Base-by-base conservation (phyloP, 2,888 invertebrate genomes). In the Troglohyphantes excavatus region DNA sequence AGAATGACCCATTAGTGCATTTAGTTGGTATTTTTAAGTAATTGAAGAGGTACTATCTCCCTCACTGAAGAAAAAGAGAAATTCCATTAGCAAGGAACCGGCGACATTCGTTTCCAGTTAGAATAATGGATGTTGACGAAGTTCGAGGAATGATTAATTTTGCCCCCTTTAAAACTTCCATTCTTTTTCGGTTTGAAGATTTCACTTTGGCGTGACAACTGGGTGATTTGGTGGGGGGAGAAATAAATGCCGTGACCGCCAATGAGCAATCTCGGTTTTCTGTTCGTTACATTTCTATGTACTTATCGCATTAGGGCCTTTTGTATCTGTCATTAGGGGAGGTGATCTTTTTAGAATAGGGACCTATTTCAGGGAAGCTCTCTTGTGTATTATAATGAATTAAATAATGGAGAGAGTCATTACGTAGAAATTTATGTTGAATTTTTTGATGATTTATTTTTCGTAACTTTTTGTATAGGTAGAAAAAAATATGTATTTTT, bases 111-210 rank as follows among this genome's bases (percentile, higher is more conserved):
- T 81, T 79, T 46, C 26, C 43, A 26, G 78, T 43, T 53, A 29
- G 27, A 81, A 81, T 81, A 81, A 81, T 81, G 81, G 81, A 81
- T 68, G 67, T 68, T 67, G 81, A 81, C 68, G 79, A 79, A 73
- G 46, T 61, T 59, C n/a, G 29, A 27, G 29, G n/a, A 67, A 81
- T 76, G 75, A 76, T 76, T 76, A 59, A 61, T 76, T 65, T 65
- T 78, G 61, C 65, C 21, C 27, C 61, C 7, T n/a, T 21, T 53
- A 43, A 2, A 65, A 65, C 23, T 53, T 53, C 39, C 39, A 39
- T 73, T 73, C 73, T 73, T 46, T 23, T 23, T 70, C 39, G n/a
- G 9, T n/a, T 11, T 11, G 26, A 61, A 76, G 75, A 76, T 76
- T 76, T 61, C 75, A 76, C 59, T 76, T 76, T 76, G 75, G 75